Evolutionary conservation across 2,888 invertebrate genomes (phyloP).

Genomic region (Microplitis deprimator): DNA sequence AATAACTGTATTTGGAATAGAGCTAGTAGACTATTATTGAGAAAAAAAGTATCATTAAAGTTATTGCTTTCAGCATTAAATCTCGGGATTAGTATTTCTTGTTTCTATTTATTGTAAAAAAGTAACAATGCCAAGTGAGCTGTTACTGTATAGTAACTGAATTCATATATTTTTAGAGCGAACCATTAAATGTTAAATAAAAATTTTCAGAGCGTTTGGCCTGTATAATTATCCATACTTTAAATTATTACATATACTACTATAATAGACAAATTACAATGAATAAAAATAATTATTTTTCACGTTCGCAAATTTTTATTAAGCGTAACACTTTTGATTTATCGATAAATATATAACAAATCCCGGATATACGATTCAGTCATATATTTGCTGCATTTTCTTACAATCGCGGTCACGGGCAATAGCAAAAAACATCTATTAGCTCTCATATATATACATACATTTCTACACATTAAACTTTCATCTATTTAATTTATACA

Average conservation of each 20-base stretch:
- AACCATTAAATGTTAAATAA: slow-evolving; percentile 6
- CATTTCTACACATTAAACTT: too few relatives aligned
- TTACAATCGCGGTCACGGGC: slow-evolving; percentile 44
- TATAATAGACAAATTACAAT: slow-evolving; percentile 29
- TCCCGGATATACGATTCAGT: slow-evolving; percentile 33
- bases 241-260: neutral
- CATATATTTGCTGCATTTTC: slow-evolving; percentile 13
- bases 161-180: slow-evolving; percentile 3
- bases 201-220: slow-evolving; percentile 20
- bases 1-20: neutral
- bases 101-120: neutral
- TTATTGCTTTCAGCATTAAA: neutral
- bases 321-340: slow-evolving; percentile 19
- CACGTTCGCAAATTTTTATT: slow-evolving; percentile 18
- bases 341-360: slow-evolving; percentile 10
- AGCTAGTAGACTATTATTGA: neutral
- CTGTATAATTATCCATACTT: neutral
- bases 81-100: neutral
- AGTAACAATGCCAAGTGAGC: neutral
- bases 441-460: too few relatives aligned
- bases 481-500: too few relatives aligned
- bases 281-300: slow-evolving; percentile 36
- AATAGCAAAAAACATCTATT: slow-evolving; percentile 39
- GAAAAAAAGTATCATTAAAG: slow-evolving; percentile 18
- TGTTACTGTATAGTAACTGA: neutral